Evolutionary conservation across 2,888 invertebrate genomes (phyloP).

Genomic region (Macrosiphum euphorbiae): DNA sequence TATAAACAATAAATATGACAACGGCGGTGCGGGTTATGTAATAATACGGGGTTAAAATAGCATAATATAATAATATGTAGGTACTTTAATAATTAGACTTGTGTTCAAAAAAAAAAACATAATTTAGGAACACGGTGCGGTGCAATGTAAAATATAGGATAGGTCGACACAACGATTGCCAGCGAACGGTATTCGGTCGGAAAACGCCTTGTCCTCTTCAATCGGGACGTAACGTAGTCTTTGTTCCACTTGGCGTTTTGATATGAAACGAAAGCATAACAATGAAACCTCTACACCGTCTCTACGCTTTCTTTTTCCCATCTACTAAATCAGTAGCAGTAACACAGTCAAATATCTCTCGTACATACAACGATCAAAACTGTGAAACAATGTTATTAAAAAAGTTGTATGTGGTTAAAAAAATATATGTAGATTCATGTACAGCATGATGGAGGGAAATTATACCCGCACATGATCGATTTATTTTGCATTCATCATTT

Average conservation of each 20-base stretch:
- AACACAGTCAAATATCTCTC: conserved; percentile 37
- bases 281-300: conserved; percentile 54
- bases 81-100: conserved; percentile 22
- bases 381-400: conserved; percentile 43
- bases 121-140: neutral
- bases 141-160: neutral
- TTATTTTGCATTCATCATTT: conserved; percentile 22
- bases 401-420: neutral
- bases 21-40: neutral
- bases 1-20: neutral
- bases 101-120: neutral
- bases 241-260: conserved; percentile 63
- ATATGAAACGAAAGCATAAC: conserved; percentile 64
- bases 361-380: conserved; percentile 37
- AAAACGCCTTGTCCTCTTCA: conserved; percentile 59
- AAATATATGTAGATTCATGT: neutral
- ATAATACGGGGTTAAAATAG: neutral
- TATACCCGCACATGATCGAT: neutral
- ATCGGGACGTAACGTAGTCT: conserved; percentile 45
- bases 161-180: neutral
- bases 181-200: conserved; percentile 54
- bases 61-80: neutral
- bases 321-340: conserved; percentile 26
- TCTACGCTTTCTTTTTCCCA: conserved; percentile 63
- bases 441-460: neutral